Evolutionary conservation across 2,113 vertebrate species (phyloP), one percentile per base, ranked within the genome.

Genomic region (Indri indri): DNA sequence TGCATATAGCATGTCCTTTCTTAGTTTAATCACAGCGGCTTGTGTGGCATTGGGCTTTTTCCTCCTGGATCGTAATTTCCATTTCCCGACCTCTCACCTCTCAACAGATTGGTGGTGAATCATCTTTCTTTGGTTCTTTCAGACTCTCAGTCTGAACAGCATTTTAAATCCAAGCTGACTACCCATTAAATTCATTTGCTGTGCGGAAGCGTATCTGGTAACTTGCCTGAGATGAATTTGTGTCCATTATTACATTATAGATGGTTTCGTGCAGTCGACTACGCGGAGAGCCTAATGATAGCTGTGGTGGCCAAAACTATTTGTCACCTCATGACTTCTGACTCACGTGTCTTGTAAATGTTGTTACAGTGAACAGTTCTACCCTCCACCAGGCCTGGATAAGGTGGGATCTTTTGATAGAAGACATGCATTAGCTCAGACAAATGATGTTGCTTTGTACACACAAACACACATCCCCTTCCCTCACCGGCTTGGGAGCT

Each of bases 291-390:
- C 42, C 77, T 79, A 52, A 45, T 3, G 66, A 17, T 4, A 14
- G 52, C 66, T 18, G 42, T 20, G 37, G 50, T 18, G 52, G 37
- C 65, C 32, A 34, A 37, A 71, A 47, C 92, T 8, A 1, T 25
- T 3, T 42, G 27, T 91, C 20, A 25, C 77, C 25, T 42, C 68
- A 2, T 70, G 88, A 23, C 59, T 70, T 50, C 45, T 27, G 54
- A 40, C 71, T n/a, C 18, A 34, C 12, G 0, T 3, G 27, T 50
- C 83, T 54, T 50, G 25, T 52, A 42, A 59, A 74, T 70, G 52
- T 34, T 17, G 1, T 18, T n/a, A 9, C 8, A 22, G 0, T 65
- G 25, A 63, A 3, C 11, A 32, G 17, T 37, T 83, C 34, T 25
- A 18, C n/a, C 14, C 50, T 59, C 57, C 12, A 14, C 92, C 0